phyloP scores from a whole-genome alignment of 2,888 invertebrate species.

The Troilus luridus region DNA sequence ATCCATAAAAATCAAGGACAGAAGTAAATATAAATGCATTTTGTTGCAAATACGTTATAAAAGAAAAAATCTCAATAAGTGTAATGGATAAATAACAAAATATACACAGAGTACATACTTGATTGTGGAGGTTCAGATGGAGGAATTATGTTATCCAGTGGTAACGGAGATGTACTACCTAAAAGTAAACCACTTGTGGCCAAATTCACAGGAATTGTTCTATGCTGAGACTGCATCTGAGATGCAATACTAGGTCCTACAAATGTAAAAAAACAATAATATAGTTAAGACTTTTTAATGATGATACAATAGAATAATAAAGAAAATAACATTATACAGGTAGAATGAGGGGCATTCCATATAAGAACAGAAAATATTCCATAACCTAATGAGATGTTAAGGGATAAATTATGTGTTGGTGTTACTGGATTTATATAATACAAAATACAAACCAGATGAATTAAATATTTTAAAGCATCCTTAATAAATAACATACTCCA shows the following conservation, averaged over 20 bases:
- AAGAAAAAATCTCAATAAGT: no score
- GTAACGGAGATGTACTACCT: constrained; percentile 50
- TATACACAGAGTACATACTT: background rate
- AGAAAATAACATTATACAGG: background rate
- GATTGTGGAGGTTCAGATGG: constrained; percentile 41
- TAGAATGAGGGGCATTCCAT: background rate
- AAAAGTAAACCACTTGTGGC: constrained; percentile 66
- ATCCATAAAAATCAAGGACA: no score
- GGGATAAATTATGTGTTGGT: no score
- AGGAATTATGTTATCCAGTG: constrained; percentile 32
- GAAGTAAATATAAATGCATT: no score
- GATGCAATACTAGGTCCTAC: constrained; percentile 64
- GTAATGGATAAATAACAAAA: no score
- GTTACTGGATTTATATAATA: no score
- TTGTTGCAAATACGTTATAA: no score
- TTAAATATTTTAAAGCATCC: no score
- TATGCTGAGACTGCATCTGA: constrained; percentile 68
- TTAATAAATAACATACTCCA: no score
- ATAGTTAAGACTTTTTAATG: background rate
- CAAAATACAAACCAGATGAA: no score
- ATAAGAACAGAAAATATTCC: background rate
- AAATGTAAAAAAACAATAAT: background rate
- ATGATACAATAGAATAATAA: background rate
- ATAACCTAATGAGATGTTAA: background rate
- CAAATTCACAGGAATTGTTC: constrained; percentile 73